A percentile compares a stretch with the other conserved stretches of the same genome.
These are phyloP conservation scores for Pachyrhynchus sulphureomaculatus DNA, from an alignment of 1,140 invertebrate genomes.

Conservation along the genomic window DNA sequence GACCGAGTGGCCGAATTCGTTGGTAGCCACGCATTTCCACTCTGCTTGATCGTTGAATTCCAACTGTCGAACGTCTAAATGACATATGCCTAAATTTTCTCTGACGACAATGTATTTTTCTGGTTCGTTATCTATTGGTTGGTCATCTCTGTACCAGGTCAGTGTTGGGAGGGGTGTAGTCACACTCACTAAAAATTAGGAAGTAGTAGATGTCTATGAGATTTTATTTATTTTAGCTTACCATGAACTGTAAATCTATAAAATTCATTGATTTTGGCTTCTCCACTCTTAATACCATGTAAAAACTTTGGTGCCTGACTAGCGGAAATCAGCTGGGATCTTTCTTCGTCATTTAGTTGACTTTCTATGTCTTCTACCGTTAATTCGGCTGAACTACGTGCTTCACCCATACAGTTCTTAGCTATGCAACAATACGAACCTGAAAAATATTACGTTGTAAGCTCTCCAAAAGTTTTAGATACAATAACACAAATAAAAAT, in stretches of 20 bases:
- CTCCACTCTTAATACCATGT: constrained; percentile 76
- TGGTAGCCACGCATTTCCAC: constrained; percentile 87
- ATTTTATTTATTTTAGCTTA: constrained; percentile 40
- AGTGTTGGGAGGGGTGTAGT: constrained; percentile 72
- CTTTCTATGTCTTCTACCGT: constrained; percentile 89
- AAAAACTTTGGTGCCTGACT: constrained; percentile 83
- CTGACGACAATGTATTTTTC: constrained; percentile 64
- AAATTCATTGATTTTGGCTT: constrained; percentile 78
- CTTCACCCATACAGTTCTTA: constrained; percentile 88
- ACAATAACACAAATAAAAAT: too few species aligned
- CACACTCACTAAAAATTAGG: constrained; percentile 37
- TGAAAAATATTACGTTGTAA: constrained; percentile 64
- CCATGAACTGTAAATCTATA: constrained; percentile 80
- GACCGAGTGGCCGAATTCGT: constrained; percentile 84
- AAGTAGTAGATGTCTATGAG: constrained; percentile 64
- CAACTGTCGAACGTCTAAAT: constrained; percentile 69
- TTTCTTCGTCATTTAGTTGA: constrained; percentile 84
- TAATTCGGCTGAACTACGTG: constrained; percentile 79
- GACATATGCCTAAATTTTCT: constrained; percentile 69
- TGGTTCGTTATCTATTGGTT: constrained; percentile 63
- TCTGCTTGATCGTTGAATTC: constrained; percentile 85
- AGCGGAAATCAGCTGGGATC: constrained; percentile 68
- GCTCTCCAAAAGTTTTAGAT: too few species aligned
- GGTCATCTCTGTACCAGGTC: constrained; percentile 84
- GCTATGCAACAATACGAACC: constrained; percentile 92